A percentile compares a stretch with the other conserved stretches of the same genome.
These are phyloP conservation scores for Matsumurasca onukii DNA, from an alignment of 1,140 invertebrate genomes.

Conservation along the genomic window DNA sequence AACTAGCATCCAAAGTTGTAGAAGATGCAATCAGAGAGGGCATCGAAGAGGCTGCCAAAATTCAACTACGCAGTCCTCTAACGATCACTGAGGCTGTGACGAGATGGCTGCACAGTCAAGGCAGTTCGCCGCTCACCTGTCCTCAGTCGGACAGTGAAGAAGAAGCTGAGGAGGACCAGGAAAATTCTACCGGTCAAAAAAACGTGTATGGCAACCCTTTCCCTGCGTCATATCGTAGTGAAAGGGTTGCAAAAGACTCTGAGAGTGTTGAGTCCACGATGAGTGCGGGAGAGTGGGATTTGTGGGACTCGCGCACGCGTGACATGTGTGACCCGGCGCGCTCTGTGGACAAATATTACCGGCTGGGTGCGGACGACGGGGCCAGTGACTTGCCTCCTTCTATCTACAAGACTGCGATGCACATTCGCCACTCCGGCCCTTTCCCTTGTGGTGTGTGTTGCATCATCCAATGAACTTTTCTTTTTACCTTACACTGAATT, in stretches of 20 bases:
- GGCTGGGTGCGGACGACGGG: conserved; percentile 29
- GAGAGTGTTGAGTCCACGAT: conserved; percentile 15
- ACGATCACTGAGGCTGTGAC: conserved; percentile 45
- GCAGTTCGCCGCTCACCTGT: conserved; percentile 31
- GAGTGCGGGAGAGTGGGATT: conserved; percentile 29
- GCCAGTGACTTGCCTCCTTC: conserved; percentile 9
- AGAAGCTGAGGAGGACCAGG: conserved; percentile 38
- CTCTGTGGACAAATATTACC: conserved; percentile 37
- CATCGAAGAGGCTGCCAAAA: conserved; percentile 27
- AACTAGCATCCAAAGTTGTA: conserved; percentile 27
- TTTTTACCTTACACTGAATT: conserved; percentile 14
- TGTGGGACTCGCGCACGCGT: conserved; percentile 28
- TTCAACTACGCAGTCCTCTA: background rate
- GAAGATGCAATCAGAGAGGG: conserved; percentile 30
- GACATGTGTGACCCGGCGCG: conserved; percentile 36
- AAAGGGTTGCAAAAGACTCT: conserved; percentile 39
- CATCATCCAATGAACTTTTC: conserved; percentile 38
- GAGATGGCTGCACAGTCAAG: conserved; percentile 43
- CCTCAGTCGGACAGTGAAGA: conserved; percentile 33
- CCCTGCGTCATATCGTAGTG: conserved; percentile 46
- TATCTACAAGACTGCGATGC: conserved; percentile 34
- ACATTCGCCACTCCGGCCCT: conserved; percentile 33
- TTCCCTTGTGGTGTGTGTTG: conserved; percentile 41
- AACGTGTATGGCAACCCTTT: conserved; percentile 48
- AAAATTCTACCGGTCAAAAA: conserved; percentile 45